Evolutionary conservation across 2,797 vertebrate species (phyloP).

Genomic region (Numenius phaeopus): DNA sequence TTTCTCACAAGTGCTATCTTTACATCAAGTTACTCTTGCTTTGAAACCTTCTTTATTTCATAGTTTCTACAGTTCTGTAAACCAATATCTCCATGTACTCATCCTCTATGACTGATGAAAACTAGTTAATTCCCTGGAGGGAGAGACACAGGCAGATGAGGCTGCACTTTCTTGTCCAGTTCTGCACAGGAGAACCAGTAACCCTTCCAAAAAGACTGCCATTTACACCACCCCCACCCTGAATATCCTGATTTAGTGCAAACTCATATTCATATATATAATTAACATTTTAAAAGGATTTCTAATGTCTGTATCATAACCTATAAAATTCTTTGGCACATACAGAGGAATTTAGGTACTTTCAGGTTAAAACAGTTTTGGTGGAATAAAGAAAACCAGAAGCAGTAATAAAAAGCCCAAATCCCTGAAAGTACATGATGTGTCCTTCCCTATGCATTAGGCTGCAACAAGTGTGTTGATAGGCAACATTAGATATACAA

Average conservation of each 20-base stretch:
- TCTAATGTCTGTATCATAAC: not conserved
- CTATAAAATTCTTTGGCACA: not conserved
- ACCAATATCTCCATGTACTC: not conserved
- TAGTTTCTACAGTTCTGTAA: not conserved
- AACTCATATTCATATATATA: not conserved
- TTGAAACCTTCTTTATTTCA: not conserved
- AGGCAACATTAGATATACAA: not conserved
- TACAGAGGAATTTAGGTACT: not conserved
- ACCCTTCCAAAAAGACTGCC: not conserved
- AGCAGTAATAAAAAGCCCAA: not conserved
- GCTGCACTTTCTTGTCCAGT: not conserved
- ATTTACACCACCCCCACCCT: not conserved
- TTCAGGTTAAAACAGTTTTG: conserved; percentile 5
- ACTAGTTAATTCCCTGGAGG: not conserved
- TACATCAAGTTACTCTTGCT: not conserved
- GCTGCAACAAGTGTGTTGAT: not conserved
- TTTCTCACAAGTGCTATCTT: conserved; percentile 6
- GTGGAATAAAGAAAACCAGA: conserved; percentile 15
- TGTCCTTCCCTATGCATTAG: not conserved
- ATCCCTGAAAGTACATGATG: not conserved
- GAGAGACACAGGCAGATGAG: not conserved
- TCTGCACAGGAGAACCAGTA: not conserved
- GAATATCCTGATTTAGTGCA: not conserved
- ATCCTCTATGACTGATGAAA: not conserved
- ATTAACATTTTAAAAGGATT: conserved; percentile 6